Evolutionary conservation across 2,888 invertebrate genomes (phyloP).

Genomic region (Choristoneura rosaceana): DNA sequence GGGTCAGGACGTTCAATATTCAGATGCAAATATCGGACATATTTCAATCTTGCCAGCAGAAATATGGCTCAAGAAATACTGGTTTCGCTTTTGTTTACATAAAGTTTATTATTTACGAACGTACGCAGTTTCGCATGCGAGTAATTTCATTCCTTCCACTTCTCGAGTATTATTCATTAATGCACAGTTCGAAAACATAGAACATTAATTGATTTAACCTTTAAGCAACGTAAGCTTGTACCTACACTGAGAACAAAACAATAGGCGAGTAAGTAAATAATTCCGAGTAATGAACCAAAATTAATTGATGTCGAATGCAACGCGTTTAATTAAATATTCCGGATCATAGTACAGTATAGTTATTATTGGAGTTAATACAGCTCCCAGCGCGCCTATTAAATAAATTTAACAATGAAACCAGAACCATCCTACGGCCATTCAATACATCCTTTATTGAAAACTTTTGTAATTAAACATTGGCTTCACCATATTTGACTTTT

Average conservation of each 20-base stretch:
- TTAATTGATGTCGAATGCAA: background rate
- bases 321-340: background rate
- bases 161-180: background rate
- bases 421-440: slow-evolving; percentile 39
- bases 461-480: slow-evolving; percentile 49
- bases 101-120: background rate
- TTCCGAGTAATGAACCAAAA: background rate
- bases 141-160: background rate
- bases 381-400: slow-evolving; percentile 11
- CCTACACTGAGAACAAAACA: background rate
- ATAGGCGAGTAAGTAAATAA: background rate
- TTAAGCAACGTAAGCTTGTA: background rate
- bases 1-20: slow-evolving; percentile 49
- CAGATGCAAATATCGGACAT: slow-evolving; percentile 53
- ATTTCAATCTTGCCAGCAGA: slow-evolving; percentile 48
- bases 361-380: slow-evolving; percentile 4
- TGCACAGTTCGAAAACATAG: background rate
- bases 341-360: background rate
- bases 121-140: background rate
- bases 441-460: slow-evolving; percentile 45
- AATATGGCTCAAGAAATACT: slow-evolving; percentile 8
- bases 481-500: slow-evolving; percentile 46
- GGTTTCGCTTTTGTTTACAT: slow-evolving; percentile 14
- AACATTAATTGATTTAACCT: background rate
- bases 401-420: slow-evolving; percentile 26